Percentiles rank a stretch among this genome's conserved stretches.
Evolutionary conservation across 2,888 invertebrate species (phyloP).

Genomic region (Fragum sueziense): DNA sequence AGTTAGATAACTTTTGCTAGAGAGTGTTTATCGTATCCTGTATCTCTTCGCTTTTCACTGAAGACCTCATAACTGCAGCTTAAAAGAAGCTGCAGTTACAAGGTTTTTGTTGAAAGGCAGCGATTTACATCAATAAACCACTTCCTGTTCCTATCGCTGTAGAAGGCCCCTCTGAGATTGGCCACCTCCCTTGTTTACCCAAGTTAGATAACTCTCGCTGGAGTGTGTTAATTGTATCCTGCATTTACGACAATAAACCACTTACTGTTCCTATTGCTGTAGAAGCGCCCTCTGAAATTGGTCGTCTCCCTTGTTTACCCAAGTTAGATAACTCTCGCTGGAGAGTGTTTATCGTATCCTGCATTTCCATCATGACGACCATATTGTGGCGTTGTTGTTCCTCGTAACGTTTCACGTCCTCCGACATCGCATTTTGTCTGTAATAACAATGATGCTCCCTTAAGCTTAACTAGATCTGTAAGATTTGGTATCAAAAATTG

Average conservation of each 20-base stretch:
- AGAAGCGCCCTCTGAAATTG: conserved; percentile 52
- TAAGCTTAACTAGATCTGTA: too few relatives aligned
- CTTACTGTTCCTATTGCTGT: conserved; percentile 18
- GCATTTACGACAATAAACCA: conserved; percentile 82
- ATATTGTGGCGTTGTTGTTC: conserved; percentile 79
- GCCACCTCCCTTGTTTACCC: conserved; percentile 61
- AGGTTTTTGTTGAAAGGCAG: too few relatives aligned
- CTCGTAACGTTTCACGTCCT: conserved; percentile 74
- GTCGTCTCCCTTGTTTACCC: conserved; percentile 61
- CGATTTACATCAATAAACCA: too few relatives aligned
- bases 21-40: too few relatives aligned
- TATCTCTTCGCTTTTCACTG: too few relatives aligned
- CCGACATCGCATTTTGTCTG: conserved; percentile 71
- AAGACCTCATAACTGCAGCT: too few relatives aligned
- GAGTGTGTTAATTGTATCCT: conserved; percentile 79
- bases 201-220: conserved; percentile 76
- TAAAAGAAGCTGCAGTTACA: too few relatives aligned
- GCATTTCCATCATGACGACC: conserved; percentile 81
- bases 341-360: conserved; percentile 79
- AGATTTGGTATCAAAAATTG: too few relatives aligned
- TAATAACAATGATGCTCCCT: too few relatives aligned
- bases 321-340: conserved; percentile 76
- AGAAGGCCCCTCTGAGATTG: too few relatives aligned
- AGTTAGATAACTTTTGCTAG: too few relatives aligned
- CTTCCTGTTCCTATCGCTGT: too few relatives aligned